Evolutionary conservation across 2,113 vertebrate species (phyloP).

Genomic region (Nibea coibor): DNA sequence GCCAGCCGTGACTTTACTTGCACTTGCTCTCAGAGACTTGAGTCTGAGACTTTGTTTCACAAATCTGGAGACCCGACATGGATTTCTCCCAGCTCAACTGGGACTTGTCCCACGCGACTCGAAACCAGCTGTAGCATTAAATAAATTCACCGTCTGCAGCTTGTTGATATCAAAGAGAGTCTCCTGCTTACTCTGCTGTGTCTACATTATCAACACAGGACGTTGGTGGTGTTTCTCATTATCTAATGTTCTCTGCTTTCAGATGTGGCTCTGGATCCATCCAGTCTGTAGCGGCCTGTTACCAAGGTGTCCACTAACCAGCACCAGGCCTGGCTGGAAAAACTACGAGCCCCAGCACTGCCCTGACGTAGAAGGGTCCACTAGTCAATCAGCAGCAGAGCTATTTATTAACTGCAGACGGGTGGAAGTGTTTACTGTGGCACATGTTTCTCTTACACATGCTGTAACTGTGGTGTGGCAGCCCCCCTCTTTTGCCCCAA

Average conservation of each 20-base stretch:
- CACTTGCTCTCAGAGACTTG: neutral
- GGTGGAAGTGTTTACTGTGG: conserved; percentile 76
- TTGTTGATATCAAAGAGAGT: conserved; percentile 21
- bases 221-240: conserved; percentile 42
- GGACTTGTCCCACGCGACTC: neutral
- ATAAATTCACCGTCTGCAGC: neutral
- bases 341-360: conserved; percentile 29
- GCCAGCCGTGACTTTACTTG: neutral
- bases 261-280: conserved; percentile 55
- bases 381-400: conserved; percentile 75
- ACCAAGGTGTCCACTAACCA: conserved; percentile 60
- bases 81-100: neutral
- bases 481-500: conserved; percentile 21
- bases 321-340: conserved; percentile 67
- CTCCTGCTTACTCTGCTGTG: neutral
- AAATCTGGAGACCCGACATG: neutral
- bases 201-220: conserved; percentile 20
- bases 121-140: neutral
- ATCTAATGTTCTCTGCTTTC: conserved; percentile 14
- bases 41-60: neutral
- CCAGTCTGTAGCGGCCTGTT: conserved; percentile 42
- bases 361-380: conserved; percentile 62
- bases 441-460: conserved; percentile 70
- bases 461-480: conserved; percentile 47
- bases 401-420: conserved; percentile 80